Evolutionary conservation across 64 coral and sea anemone genomes (phyloP).

Genomic region (Porites australiensis): DNA sequence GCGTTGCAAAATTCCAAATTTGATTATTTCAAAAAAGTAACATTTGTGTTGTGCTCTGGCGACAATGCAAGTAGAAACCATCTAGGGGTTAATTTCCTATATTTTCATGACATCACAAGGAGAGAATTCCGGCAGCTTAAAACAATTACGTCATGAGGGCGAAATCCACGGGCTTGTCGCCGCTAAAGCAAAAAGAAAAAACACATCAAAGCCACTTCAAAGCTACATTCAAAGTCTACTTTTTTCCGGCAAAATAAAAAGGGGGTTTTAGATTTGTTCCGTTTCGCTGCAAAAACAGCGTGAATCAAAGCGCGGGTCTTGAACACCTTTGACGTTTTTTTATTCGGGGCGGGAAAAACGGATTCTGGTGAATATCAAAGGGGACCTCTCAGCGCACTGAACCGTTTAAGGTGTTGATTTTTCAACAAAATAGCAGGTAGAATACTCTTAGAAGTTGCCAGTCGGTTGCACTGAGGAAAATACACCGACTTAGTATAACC

Average conservation of each 20-base stretch:
- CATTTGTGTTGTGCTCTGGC: neutral
- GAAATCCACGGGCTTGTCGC: constrained; percentile 14
- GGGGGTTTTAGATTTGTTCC: neutral
- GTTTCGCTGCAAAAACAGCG: neutral
- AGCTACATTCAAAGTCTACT: constrained; percentile 32
- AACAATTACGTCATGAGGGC: constrained; percentile 54
- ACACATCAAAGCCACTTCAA: neutral
- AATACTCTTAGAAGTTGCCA: neutral
- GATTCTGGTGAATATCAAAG: neutral
- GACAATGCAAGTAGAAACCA: constrained; percentile 43
- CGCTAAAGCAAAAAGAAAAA: constrained; percentile 1
- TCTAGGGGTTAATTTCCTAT: neutral
- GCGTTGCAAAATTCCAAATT: neutral
- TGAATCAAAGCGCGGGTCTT: neutral
- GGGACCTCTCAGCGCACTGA: neutral
- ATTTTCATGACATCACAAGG: constrained; percentile 33
- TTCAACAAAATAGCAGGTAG: constrained; percentile 22
- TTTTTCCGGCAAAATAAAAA: neutral
- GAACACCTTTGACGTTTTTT: neutral
- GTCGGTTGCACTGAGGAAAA: neutral
- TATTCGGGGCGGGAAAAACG: neutral
- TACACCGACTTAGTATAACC: neutral
- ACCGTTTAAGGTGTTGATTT: constrained; percentile 7
- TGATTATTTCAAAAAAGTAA: neutral
- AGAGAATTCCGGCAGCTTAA: constrained; percentile 47